Evolutionary conservation across 2,797 vertebrate species (phyloP).

Genomic region (Rhynchonycteris naso): DNA sequence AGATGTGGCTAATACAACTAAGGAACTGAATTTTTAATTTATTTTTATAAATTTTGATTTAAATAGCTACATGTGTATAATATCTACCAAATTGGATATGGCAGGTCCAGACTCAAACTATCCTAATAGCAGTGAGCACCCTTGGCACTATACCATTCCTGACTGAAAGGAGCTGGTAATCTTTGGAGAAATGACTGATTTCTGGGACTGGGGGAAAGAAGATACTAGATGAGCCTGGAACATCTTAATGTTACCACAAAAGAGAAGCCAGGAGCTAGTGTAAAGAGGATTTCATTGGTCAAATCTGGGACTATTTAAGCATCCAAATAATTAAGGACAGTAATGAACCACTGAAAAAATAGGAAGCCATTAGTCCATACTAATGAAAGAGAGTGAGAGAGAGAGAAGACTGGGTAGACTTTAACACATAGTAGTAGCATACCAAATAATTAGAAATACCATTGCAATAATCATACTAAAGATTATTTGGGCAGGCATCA

Average conservation of each 20-base stretch:
- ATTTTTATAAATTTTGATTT: slow-evolving; percentile 19
- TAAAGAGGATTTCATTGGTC: neutral
- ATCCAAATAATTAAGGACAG: neutral
- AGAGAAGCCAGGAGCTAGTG: neutral
- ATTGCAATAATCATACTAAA: slow-evolving; percentile 16
- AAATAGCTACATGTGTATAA: neutral
- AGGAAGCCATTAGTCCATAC: neutral
- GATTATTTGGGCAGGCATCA: neutral
- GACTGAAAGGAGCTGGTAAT: neutral
- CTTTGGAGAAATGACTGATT: slow-evolving; percentile 7
- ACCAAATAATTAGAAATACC: neutral
- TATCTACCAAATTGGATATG: neutral
- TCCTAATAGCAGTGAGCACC: neutral
- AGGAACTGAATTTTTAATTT: slow-evolving; percentile 14
- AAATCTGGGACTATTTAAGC: neutral
- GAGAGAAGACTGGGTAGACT: neutral
- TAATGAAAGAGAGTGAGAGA: neutral
- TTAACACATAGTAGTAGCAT: neutral
- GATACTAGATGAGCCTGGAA: neutral
- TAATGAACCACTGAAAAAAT: neutral
- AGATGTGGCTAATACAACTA: neutral
- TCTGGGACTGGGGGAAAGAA: neutral
- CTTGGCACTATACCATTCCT: neutral
- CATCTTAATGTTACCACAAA: neutral
- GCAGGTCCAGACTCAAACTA: neutral